Conservation (phyloP, 2,797 vertebrate species). For the Ara ararauna region DNA sequence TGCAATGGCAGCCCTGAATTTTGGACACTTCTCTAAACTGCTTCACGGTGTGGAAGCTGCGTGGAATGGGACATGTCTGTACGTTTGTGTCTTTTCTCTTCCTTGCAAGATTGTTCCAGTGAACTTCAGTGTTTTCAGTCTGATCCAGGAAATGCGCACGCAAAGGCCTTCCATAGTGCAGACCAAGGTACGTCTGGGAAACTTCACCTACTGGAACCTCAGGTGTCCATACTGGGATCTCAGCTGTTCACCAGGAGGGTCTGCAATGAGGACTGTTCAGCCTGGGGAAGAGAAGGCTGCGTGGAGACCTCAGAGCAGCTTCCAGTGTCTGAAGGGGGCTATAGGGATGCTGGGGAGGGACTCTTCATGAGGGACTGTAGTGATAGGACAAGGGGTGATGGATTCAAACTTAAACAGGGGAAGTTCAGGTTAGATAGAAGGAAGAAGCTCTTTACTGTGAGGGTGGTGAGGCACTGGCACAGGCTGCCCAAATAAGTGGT, state of each 20-base stretch:
- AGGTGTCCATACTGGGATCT: background rate
- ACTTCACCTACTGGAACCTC: fast-evolving
- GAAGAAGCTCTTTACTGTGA: background rate
- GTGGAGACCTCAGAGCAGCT: background rate
- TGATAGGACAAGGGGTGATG: background rate
- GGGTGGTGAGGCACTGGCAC: background rate
- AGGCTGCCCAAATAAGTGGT: background rate
- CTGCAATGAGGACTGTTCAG: background rate
- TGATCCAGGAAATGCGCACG: conserved; percentile 93
- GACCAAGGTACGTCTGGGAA: conserved; percentile 86
- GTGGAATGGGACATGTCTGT: background rate
- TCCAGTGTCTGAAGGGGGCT: background rate
- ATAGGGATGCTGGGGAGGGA: background rate
- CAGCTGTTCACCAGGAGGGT: background rate
- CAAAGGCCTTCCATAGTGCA: conserved; percentile 94
- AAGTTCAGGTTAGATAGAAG: background rate
- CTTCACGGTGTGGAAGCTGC: fast-evolving
- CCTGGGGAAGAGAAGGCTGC: background rate
- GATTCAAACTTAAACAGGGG: background rate
- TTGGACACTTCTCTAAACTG: background rate
- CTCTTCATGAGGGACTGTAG: background rate
- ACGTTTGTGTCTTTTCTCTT: background rate
- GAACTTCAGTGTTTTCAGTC: conserved; percentile 87
- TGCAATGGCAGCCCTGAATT: background rate
- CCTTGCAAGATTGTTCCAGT: conserved; percentile 84